Percentiles rank a stretch among this genome's conserved stretches.
These are phyloP conservation scores for Anolis carolinensis DNA, from an alignment of 2,113 vertebrate species.

Conservation along the genomic window DNA sequence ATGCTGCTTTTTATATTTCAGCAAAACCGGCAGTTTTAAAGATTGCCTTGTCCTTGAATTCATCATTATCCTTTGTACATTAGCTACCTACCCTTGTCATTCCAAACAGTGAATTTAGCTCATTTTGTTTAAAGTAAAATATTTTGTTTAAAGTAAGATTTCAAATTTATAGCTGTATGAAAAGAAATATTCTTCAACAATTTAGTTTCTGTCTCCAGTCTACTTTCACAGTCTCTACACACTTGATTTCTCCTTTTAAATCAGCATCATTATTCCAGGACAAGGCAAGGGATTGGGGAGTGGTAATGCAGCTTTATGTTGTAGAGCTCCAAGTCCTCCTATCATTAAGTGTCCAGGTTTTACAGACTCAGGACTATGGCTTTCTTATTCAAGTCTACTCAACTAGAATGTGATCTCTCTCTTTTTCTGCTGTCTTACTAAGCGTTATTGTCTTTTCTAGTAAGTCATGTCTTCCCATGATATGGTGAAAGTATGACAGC, in stretches of 20 bases:
- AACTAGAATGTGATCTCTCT: too few relatives aligned
- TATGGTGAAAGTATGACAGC: too few relatives aligned
- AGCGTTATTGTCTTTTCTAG: too few relatives aligned
- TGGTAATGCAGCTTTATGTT: background rate
- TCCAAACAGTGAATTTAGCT: background rate
- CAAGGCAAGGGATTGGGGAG: background rate
- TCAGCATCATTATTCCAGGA: background rate
- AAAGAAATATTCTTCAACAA: background rate
- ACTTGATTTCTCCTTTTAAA: background rate
- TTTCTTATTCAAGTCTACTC: too few relatives aligned
- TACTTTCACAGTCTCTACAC: background rate
- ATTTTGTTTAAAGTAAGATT: background rate
- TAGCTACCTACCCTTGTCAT: background rate
- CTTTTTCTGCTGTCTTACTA: too few relatives aligned
- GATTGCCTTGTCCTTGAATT: background rate
- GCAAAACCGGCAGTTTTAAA: background rate
- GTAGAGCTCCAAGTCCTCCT: too few relatives aligned
- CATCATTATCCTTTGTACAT: background rate
- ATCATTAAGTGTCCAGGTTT: too few relatives aligned
- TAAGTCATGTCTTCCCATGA: too few relatives aligned
- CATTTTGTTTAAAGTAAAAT: background rate
- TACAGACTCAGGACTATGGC: too few relatives aligned
- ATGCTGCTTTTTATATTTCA: background rate
- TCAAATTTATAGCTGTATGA: background rate
- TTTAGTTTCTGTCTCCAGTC: background rate